These are phyloP conservation scores for Dolichallabes microphthalmus DNA, from an alignment of 2,113 vertebrate genomes.

Conservation along the genomic window DNA sequence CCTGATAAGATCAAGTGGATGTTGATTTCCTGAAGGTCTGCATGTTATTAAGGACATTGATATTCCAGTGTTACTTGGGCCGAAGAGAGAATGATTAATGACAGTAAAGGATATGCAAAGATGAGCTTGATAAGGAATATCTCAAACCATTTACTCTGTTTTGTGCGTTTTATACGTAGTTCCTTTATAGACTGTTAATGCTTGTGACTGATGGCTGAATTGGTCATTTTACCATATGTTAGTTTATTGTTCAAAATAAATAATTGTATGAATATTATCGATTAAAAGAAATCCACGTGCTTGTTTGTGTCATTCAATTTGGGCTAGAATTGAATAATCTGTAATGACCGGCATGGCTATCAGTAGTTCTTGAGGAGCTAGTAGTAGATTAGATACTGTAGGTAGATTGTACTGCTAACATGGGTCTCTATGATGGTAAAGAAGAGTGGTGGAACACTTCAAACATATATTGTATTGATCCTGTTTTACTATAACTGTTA, in stretches of 20 bases:
- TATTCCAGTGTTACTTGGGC: conserved; percentile 25
- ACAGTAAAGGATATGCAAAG: conserved; percentile 29
- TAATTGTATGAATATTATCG: not conserved
- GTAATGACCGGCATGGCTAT: not conserved
- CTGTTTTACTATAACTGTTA: not conserved
- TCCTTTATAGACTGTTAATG: not conserved
- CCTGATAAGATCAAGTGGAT: conserved; percentile 72
- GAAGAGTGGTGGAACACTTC: not conserved
- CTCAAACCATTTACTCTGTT: conserved; percentile 19
- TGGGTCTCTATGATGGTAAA: not conserved
- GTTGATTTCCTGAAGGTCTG: conserved; percentile 46
- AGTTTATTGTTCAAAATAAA: not conserved
- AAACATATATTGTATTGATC: not conserved
- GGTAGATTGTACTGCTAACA: not conserved
- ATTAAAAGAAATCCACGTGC: not conserved
- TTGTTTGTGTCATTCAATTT: not conserved
- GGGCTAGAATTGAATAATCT: not conserved
- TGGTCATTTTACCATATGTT: too few relatives aligned
- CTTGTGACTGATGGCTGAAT: not conserved
- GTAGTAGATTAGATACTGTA: not conserved
- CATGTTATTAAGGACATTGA: conserved; percentile 36
- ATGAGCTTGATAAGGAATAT: conserved; percentile 26
- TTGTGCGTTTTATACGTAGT: not conserved
- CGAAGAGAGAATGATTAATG: conserved; percentile 38
- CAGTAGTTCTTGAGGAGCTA: not conserved